Evolutionary conservation across 2,797 vertebrate species (phyloP).

Genomic region (Tiaroga cobitis): DNA sequence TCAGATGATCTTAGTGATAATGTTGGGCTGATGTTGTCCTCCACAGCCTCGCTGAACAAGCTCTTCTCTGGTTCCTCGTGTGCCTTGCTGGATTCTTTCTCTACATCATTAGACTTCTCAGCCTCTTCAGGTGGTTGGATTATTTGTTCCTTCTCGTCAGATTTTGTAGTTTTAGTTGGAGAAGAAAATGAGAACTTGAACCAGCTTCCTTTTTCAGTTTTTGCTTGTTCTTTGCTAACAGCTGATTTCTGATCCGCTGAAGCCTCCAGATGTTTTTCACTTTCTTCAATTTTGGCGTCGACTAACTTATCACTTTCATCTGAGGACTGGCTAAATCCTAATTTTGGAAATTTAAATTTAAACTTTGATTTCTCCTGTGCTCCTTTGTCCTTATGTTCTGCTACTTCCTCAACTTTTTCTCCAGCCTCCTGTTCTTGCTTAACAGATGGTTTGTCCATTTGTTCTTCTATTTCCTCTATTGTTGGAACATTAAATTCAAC

Average conservation of each 20-base stretch:
- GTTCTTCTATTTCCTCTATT: slow-evolving; percentile 64
- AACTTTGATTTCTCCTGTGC: slow-evolving; percentile 72
- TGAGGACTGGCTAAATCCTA: slow-evolving; percentile 76
- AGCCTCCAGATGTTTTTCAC: slow-evolving; percentile 49
- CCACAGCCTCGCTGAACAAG: slow-evolving; percentile 56
- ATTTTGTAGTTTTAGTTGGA: slow-evolving; percentile 76
- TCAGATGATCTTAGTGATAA: slow-evolving; percentile 78
- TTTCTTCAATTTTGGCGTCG: slow-evolving; percentile 36
- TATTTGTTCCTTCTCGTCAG: slow-evolving; percentile 53
- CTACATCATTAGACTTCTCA: slow-evolving; percentile 33
- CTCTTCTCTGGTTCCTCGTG: slow-evolving; percentile 64
- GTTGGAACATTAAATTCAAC: slow-evolving; percentile 75
- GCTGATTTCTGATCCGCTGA: slow-evolving; percentile 56
- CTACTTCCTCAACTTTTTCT: slow-evolving; percentile 36
- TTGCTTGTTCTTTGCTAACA: slow-evolving; percentile 65
- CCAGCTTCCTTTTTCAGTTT: slow-evolving; percentile 82
- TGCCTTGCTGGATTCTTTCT: slow-evolving; percentile 70
- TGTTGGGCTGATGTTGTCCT: slow-evolving; percentile 73
- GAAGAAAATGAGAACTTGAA: slow-evolving; percentile 88
- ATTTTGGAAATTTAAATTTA: slow-evolving; percentile 79
- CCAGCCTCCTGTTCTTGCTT: slow-evolving; percentile 43
- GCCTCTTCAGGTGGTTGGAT: slow-evolving; percentile 1
- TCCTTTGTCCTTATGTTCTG: slow-evolving; percentile 57
- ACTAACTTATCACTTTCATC: slow-evolving; percentile 61
- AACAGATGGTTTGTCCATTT: slow-evolving; percentile 54